Base-by-base conservation (phyloP, 1,140 invertebrate genomes). In the Drosophila miranda region DNA sequence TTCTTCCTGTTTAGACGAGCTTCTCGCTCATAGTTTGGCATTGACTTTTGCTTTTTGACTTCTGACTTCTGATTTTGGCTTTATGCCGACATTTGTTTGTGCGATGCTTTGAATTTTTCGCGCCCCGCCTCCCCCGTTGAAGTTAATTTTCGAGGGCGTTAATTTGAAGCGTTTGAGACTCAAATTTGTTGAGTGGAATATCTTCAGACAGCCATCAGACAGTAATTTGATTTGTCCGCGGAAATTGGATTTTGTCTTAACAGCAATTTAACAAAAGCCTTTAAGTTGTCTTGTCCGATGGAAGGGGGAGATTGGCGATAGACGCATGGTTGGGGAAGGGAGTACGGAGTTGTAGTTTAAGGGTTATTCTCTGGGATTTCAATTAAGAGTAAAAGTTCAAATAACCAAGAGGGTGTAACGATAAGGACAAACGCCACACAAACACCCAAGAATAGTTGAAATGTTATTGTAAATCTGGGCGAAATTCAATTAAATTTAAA, bases 121-220 rank as follows among this genome's bases (percentile, higher is more conserved):
- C 8, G 6, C 50, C 43, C 19, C 3, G 4, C 9, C 4, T 7
- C n/a, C 14, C 14, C 28, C 16, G 19, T 63, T 59, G 56, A 78
- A 87, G 59, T 69, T 87, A 66, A 87, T 71, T 87, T 75, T 56
- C 56, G 66, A 68, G 75, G 75, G 82, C 71, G 78, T 82, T 87
- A 79, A 87, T 81, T 87, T 87, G 69, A 77, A 66, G 78, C 48
- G 48, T 63, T 73, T 68, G 45, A 26, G 64, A 61, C 53, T 82
- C 11, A 38, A 13, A 34, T 80, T 69, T 64, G 64, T 63, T 68
- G 55, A 71, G 64, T 67, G 53, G 74, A 86, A 81, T 87, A 67
- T 61, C 64, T 60, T 81, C 62, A 86, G 82, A 87, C 82, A 78
- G 61, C 69, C 73, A 59, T 66, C 64, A 86, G 81, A 84, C 81